These are phyloP conservation scores for Sicus ferrugineus DNA, from an alignment of 2,888 invertebrate species.

Conservation along the genomic window DNA sequence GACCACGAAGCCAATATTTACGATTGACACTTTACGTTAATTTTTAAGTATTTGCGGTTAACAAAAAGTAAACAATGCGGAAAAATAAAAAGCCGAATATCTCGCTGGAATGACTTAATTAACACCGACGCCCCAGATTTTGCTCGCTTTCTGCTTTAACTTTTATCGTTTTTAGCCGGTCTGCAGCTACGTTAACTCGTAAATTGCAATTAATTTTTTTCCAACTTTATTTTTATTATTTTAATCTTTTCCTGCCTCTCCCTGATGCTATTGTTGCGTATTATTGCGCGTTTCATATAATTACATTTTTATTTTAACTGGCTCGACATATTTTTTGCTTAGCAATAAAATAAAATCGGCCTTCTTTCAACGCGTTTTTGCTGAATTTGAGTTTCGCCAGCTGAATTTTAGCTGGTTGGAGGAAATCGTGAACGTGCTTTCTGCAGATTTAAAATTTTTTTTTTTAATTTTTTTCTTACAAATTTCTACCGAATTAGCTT, in stretches of 20 bases:
- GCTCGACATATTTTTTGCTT: not conserved
- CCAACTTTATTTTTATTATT: not conserved
- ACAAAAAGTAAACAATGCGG: not conserved
- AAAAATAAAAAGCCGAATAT: not conserved
- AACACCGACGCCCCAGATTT: not conserved
- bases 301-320: not conserved
- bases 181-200: constrained; percentile 5
- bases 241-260: not conserved
- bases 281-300: not conserved
- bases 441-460: no score
- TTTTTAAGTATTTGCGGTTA: not conserved
- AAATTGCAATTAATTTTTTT: constrained; percentile 33
- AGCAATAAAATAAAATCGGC: no score
- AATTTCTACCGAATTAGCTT: no score
- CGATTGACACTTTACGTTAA: constrained; percentile 11
- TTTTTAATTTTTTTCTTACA: no score
- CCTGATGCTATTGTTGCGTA: not conserved
- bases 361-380: no score
- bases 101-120: constrained; percentile 21
- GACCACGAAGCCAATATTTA: constrained; percentile 3
- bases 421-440: no score
- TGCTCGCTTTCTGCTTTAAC: not conserved
- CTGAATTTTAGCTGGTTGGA: no score
- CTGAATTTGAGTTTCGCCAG: no score
- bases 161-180: constrained; percentile 3